Percentiles rank a stretch among this genome's conserved stretches.
Evolutionary conservation across 2,113 vertebrate genomes (phyloP).

Genomic region (Perccottus glenii): DNA sequence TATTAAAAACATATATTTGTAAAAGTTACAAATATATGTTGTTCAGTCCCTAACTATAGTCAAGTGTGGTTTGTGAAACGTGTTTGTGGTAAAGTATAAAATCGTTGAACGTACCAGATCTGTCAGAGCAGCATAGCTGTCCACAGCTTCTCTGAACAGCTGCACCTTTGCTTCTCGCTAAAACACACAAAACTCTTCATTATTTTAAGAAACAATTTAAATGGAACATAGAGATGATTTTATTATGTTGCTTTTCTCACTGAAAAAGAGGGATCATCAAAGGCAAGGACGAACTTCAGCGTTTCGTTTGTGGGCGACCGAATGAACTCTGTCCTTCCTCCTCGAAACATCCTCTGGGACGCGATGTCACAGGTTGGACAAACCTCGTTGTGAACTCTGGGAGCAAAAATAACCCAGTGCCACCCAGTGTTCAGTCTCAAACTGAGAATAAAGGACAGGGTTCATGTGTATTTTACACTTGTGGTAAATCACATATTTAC

Average conservation of each 20-base stretch:
- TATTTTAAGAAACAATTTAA: neutral
- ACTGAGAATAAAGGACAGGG: no score
- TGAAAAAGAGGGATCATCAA: conserved; percentile 66
- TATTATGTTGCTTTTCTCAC: conserved; percentile 60
- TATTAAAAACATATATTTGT: neutral
- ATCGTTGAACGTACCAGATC: conserved; percentile 64
- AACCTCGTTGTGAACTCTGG: conserved; percentile 80
- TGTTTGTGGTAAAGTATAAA: no score
- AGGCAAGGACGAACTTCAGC: conserved; percentile 77
- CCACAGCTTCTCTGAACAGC: conserved; percentile 76
- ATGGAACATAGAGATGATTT: no score
- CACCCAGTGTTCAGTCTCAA: no score
- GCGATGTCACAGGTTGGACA: conserved; percentile 80
- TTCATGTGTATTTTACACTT: no score
- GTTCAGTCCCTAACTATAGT: no score
- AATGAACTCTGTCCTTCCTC: conserved; percentile 82
- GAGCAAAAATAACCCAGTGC: neutral
- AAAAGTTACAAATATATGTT: neutral
- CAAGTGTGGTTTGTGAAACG: no score
- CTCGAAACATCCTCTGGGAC: conserved; percentile 81
- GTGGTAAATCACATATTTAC: no score
- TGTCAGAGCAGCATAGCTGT: conserved; percentile 76
- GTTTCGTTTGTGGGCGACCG: conserved; percentile 81
- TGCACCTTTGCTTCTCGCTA: conserved; percentile 79
- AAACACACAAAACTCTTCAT: conserved; percentile 6